These are phyloP conservation scores for Drosophila recens DNA, from an alignment of 2,888 invertebrate genomes.

Conservation along the genomic window DNA sequence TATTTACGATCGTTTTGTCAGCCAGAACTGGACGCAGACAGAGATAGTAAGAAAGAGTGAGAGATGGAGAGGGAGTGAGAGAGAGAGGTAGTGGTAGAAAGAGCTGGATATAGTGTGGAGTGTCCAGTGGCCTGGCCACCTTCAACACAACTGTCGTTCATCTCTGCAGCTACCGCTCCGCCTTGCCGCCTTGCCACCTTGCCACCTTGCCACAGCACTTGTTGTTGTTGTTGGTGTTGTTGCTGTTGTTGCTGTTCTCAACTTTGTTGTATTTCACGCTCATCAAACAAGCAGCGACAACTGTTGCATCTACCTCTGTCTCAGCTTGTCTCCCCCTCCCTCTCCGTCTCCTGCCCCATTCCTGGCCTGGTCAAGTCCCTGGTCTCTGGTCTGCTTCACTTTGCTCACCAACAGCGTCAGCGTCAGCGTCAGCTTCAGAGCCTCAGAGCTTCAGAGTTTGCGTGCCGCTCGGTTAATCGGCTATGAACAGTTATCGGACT, in stretches of 20 bases:
- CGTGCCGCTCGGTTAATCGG: constrained; percentile 79
- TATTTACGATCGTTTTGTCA: constrained; percentile 85
- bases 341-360: background rate
- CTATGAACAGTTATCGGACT: constrained; percentile 81
- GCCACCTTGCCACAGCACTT: constrained; percentile 56
- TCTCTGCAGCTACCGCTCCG: constrained; percentile 39
- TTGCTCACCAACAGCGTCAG: constrained; percentile 38
- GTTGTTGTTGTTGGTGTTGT: constrained; percentile 30
- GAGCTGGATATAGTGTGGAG: constrained; percentile 22
- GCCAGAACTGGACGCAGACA: constrained; percentile 69
- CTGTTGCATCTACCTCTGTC: constrained; percentile 65
- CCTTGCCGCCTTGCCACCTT: constrained; percentile 35
- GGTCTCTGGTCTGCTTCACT: constrained; percentile 52
- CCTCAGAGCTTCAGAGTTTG: constrained; percentile 47
- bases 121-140: constrained; percentile 66
- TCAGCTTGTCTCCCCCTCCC: background rate
- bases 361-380: constrained; percentile 23
- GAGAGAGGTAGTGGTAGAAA: constrained; percentile 2
- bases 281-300: constrained; percentile 77
- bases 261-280: constrained; percentile 80
- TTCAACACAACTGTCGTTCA: constrained; percentile 69
- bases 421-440: constrained; percentile 12
- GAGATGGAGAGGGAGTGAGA: constrained; percentile 8
- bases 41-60: constrained; percentile 1
- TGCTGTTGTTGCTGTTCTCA: constrained; percentile 61